Evolutionary conservation across 2,113 vertebrate species (phyloP).

Genomic region (Pseudorasbora parva): DNA sequence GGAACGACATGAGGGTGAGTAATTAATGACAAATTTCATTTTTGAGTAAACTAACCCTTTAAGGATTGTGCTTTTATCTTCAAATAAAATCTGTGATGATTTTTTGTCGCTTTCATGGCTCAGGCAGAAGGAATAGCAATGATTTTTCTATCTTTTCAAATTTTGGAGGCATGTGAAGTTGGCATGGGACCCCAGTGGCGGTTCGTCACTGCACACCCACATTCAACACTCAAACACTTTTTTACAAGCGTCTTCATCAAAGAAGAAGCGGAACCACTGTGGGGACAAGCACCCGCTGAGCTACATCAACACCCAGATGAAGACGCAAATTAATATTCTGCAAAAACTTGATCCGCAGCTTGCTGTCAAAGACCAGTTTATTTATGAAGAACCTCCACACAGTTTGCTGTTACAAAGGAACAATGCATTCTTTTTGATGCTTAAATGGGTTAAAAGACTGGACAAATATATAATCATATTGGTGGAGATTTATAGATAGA

Average conservation of each 20-base stretch:
- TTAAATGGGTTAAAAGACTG: slow-evolving; percentile 1
- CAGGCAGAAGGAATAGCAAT: slow-evolving; percentile 16
- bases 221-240: not conserved
- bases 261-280: not conserved
- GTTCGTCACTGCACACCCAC: slow-evolving; percentile 1
- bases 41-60: too few relatives aligned
- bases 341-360: slow-evolving; percentile 3
- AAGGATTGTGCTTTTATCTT: not conserved
- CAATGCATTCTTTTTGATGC: not conserved
- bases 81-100: too few relatives aligned
- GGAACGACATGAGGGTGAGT: too few relatives aligned
- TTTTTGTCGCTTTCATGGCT: not conserved
- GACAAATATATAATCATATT: not conserved
- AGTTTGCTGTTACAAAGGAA: not conserved
- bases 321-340: not conserved
- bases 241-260: slow-evolving; percentile 17
- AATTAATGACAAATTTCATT: too few relatives aligned
- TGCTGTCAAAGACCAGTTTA: not conserved
- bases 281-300: slow-evolving; percentile 1
- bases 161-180: not conserved
- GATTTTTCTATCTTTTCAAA: not conserved
- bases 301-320: not conserved
- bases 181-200: not conserved
- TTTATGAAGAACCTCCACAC: not conserved
- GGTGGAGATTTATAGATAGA: not conserved